Percentiles rank a stretch among this genome's conserved stretches.
These are phyloP conservation scores for Psix sp. DNA, from an alignment of 1,140 invertebrate species.

Conservation along the genomic window DNA sequence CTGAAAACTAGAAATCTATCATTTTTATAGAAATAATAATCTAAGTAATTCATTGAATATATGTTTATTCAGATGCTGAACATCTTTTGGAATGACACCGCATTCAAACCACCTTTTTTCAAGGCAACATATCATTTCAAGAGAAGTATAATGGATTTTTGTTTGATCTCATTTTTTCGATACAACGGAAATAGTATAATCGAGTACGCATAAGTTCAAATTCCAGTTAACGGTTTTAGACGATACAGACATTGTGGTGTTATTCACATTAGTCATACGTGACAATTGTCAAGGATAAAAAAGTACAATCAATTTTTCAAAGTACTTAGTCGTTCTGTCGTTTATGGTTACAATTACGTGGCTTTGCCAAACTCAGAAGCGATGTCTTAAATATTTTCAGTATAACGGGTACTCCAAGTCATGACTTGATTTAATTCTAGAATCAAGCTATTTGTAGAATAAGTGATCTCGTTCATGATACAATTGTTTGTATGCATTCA, in stretches of 20 bases:
- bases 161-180: no score
- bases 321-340: slow-evolving; percentile 43
- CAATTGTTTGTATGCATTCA: not conserved
- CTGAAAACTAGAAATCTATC: no score
- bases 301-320: slow-evolving; percentile 54
- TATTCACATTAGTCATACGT: slow-evolving; percentile 54
- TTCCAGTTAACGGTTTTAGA: slow-evolving; percentile 73
- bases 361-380: slow-evolving; percentile 52
- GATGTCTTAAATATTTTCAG: slow-evolving; percentile 54
- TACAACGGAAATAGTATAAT: no score
- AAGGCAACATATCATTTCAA: no score
- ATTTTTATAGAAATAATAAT: no score
- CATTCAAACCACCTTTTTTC: no score
- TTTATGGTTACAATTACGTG: slow-evolving; percentile 56
- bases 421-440: slow-evolving; percentile 55
- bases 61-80: no score
- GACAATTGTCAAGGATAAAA: slow-evolving; percentile 58
- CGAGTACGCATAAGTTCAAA: slow-evolving; percentile 50
- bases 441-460: slow-evolving; percentile 41
- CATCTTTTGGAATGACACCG: no score
- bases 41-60: no score
- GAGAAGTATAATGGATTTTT: no score
- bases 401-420: slow-evolving; percentile 54
- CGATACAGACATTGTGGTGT: slow-evolving; percentile 27
- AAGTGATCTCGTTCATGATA: slow-evolving; percentile 13